These are phyloP conservation scores for Panulirus ornatus DNA, from an alignment of 1,140 invertebrate species.

Conservation along the genomic window DNA sequence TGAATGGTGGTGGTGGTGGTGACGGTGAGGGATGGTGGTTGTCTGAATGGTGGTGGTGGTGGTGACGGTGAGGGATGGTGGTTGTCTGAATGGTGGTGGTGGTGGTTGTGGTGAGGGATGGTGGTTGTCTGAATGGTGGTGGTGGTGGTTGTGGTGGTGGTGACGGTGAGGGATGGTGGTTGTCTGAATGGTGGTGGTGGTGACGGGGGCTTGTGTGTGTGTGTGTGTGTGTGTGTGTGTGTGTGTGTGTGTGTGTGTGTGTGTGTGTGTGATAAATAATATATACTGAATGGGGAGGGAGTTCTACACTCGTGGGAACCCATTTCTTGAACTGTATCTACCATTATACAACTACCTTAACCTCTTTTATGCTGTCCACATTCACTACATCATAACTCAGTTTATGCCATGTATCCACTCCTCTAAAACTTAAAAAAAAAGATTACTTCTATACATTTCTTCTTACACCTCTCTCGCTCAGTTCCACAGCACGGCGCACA, in stretches of 20 bases:
- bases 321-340: too few relatives aligned
- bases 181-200: not conserved
- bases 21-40: not conserved
- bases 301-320: too few relatives aligned
- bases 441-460: too few relatives aligned
- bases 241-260: conserved; percentile 1
- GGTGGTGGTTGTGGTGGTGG: not conserved
- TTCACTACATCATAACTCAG: too few relatives aligned
- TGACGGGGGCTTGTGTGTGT: not conserved
- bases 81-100: not conserved
- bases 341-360: not conserved
- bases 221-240: conserved; percentile 18
- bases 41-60: not conserved
- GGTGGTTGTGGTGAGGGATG: too few relatives aligned
- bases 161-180: not conserved
- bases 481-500: too few relatives aligned
- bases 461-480: too few relatives aligned
- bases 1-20: not conserved
- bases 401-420: too few relatives aligned
- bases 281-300: too few relatives aligned
- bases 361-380: too few relatives aligned
- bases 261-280: conserved; percentile 2
- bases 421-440: too few relatives aligned
- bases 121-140: too few relatives aligned
- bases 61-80: not conserved